Evolutionary conservation across 2,797 vertebrate genomes (phyloP), one percentile per base, ranked within the genome.

Genomic region (Enteromius radiatus): DNA sequence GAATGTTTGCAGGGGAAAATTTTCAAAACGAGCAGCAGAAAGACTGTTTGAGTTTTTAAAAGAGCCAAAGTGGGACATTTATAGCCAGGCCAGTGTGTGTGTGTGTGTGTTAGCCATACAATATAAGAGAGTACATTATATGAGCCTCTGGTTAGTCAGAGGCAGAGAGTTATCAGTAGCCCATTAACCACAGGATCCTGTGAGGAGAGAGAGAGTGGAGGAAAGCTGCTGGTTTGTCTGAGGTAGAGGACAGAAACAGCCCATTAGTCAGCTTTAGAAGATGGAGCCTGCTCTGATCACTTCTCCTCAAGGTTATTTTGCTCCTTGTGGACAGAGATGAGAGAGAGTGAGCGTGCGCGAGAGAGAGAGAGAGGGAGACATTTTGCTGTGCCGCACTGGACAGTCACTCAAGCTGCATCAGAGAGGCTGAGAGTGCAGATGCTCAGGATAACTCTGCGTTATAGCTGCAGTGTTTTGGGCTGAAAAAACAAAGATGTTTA

Each of bases 1-100:
- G 61, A 56, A 61, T 61, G 63, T 84, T 79, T 86, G 83, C 80
- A 47, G 54, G 64, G 64, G 80, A 11, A 81, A 43, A 56, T 84
- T 76, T 68, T 79, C 33, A 68, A 82, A 82, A 82, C 4, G 12
- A 76, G 71, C 31, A 3, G 4, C 63, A 82, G 64, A 76, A 47
- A 82, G 64, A 64, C 49, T 81, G 31, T 81, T 80, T 82, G 70
- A 71, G 54, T 76, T 84, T 78, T 74, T 75, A 56, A 54, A 76
- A 84, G 63, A 54, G 63, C 56, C n/a, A 84, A 86, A 86, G 54
- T 82, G 76, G 76, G 64, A 21, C 83, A 80, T 76, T 61, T 47
- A 59, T n/a, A 82, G 80, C 14, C 28, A 79, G 59, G 76, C 59
- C 28, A 19, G 19, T 45, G 68, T 69, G 61, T 74, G 43, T 65